Percentiles rank a stretch among this genome's conserved stretches.
phyloP scores from a whole-genome alignment of 2,888 invertebrate species.

The Polydesmus complanatus region DNA sequence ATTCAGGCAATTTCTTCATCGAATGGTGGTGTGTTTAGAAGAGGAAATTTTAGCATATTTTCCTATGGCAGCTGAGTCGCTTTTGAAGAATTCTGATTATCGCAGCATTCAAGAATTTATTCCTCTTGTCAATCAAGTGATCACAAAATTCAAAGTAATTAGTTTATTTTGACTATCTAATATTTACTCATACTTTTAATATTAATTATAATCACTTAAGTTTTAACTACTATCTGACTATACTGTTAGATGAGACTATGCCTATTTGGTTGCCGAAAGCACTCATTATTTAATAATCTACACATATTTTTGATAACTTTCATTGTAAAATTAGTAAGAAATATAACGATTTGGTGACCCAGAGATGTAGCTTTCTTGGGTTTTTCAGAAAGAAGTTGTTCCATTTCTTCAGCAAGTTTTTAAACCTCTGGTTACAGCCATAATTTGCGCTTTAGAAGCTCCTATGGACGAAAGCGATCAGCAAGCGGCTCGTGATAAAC shows the following conservation, averaged over 20 bases:
- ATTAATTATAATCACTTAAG: slow-evolving; percentile 1
- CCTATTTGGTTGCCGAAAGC: neutral
- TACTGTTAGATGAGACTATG: neutral
- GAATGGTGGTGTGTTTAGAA: slow-evolving; percentile 44
- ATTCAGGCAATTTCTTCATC: slow-evolving; percentile 41
- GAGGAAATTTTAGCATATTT: slow-evolving; percentile 40
- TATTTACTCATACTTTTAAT: neutral
- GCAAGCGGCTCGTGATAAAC: slow-evolving; percentile 35
- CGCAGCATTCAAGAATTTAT: slow-evolving; percentile 38
- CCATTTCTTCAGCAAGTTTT: slow-evolving; percentile 39
- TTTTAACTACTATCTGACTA: neutral
- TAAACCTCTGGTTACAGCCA: slow-evolving; percentile 37
- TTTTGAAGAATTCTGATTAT: slow-evolving; percentile 33
- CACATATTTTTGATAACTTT: neutral
- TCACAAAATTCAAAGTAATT: slow-evolving; percentile 41
- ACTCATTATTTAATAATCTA: neutral
- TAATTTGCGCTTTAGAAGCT: slow-evolving; percentile 34
- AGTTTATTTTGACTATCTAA: neutral
- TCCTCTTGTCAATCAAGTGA: slow-evolving; percentile 43
- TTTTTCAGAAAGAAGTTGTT: slow-evolving; percentile 36
- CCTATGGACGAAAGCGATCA: slow-evolving; percentile 37
- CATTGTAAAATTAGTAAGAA: neutral
- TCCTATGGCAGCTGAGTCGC: slow-evolving; percentile 36
- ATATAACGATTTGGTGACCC: slow-evolving; percentile 12
- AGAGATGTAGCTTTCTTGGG: slow-evolving; percentile 24